phyloP scores from a whole-genome alignment of 2,113 vertebrate species.

The Archilochus colubris region DNA sequence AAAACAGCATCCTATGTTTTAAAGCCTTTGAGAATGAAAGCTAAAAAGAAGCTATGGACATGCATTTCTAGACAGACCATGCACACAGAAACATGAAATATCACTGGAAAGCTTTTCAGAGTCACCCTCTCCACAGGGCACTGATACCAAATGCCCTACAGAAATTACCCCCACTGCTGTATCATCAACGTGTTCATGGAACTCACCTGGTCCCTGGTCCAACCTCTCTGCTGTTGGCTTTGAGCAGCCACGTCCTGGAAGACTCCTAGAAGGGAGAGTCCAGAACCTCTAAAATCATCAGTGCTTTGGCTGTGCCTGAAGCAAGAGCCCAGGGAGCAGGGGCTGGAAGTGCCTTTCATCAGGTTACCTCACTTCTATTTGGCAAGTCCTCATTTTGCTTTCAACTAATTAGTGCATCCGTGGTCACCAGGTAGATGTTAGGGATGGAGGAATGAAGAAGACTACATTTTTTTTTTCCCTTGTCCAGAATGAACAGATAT shows the following conservation, averaged over 20 bases:
- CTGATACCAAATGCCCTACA: not conserved
- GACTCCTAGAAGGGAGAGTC: not conserved
- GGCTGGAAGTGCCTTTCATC: not conserved
- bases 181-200: not conserved
- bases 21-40: not conserved
- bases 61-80: not conserved
- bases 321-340: not conserved
- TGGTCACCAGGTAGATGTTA: fast-evolving
- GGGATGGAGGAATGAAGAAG: not conserved
- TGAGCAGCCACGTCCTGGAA: not conserved
- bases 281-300: not conserved
- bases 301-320: not conserved
- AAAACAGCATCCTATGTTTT: not conserved
- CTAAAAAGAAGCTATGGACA: not conserved
- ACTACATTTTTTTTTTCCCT: not conserved
- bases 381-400: not conserved
- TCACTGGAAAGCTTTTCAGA: not conserved
- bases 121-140: not conserved
- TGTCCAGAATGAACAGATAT: not conserved
- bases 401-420: not conserved
- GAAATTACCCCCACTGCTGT: fast-evolving
- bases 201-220: not conserved
- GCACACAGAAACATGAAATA: not conserved
- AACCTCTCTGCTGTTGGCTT: not conserved
- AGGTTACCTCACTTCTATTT: not conserved